These are phyloP conservation scores for Acestrorhynchus altus DNA, from an alignment of 2,797 vertebrate species.

Conservation along the genomic window DNA sequence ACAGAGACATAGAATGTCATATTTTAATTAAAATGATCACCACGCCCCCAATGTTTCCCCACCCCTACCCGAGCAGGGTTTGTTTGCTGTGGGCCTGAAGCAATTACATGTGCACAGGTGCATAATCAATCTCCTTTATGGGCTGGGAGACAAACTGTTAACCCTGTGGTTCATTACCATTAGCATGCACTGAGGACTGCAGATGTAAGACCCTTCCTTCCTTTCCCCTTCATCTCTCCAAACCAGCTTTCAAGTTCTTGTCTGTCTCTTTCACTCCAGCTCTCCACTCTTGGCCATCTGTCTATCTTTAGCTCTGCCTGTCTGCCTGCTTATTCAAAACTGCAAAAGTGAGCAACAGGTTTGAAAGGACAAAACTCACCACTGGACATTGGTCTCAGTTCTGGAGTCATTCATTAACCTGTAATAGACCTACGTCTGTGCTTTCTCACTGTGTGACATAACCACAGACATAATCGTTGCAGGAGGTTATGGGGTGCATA, in stretches of 20 bases:
- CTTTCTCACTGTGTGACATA: no score
- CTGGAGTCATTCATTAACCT: no score
- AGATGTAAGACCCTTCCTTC: not conserved
- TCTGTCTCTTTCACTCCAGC: no score
- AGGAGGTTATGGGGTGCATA: not conserved
- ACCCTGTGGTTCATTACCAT: slow-evolving; percentile 52
- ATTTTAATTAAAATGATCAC: slow-evolving; percentile 62
- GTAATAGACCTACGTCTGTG: no score
- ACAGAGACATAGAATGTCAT: slow-evolving; percentile 59
- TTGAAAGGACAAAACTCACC: not conserved
- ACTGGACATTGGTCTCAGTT: no score
- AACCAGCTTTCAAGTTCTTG: not conserved
- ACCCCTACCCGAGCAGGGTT: slow-evolving; percentile 25
- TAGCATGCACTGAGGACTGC: slow-evolving; percentile 33
- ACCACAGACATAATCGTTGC: no score
- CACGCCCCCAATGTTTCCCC: slow-evolving; percentile 24
- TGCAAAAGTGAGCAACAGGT: not conserved
- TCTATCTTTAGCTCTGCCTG: slow-evolving; percentile 28
- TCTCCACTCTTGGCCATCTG: slow-evolving; percentile 8
- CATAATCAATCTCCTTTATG: slow-evolving; percentile 54
- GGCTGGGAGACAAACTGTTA: slow-evolving; percentile 31
- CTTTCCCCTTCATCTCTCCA: not conserved
- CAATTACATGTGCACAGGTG: slow-evolving; percentile 40
- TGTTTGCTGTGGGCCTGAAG: slow-evolving; percentile 51
- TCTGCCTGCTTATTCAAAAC: not conserved